A percentile compares a stretch with the other conserved stretches of the same genome.
Conservation (phyloP, 2,797 vertebrate genomes). For the Argentina silus region DNA sequence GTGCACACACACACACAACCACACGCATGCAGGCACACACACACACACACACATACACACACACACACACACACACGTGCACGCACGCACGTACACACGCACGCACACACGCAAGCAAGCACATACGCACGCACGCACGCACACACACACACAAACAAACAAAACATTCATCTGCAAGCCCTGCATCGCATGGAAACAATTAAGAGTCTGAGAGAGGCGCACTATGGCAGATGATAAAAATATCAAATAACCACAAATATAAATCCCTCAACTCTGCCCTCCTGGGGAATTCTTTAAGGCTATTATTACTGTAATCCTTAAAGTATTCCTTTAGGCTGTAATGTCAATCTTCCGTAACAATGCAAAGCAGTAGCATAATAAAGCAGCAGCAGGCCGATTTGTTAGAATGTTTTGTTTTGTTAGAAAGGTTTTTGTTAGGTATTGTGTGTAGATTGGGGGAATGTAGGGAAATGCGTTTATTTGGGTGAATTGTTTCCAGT, state of each 20-base stretch:
- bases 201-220: slow-evolving; percentile 23
- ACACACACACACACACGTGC: background rate
- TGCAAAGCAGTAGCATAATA: no score
- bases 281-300: background rate
- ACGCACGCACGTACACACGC: slow-evolving; percentile 1
- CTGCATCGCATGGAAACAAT: slow-evolving; percentile 48
- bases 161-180: slow-evolving; percentile 57
- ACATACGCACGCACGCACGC: background rate
- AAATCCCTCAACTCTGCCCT: background rate
- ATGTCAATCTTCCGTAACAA: no score
- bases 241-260: background rate
- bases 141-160: slow-evolving; percentile 42
- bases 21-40: background rate
- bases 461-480: no score
- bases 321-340: background rate
- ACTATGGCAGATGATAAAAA: slow-evolving; percentile 22
- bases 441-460: no score
- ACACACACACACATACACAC: background rate
- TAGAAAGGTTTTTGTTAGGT: no score
- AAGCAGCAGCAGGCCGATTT: no score
- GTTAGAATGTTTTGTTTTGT: no score
- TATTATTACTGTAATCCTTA: background rate
- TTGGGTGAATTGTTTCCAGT: no score
- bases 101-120: slow-evolving; percentile 11
- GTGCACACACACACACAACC: no score